Conservation (phyloP, 2,797 vertebrate genomes). For the Betta splendens region DNA sequence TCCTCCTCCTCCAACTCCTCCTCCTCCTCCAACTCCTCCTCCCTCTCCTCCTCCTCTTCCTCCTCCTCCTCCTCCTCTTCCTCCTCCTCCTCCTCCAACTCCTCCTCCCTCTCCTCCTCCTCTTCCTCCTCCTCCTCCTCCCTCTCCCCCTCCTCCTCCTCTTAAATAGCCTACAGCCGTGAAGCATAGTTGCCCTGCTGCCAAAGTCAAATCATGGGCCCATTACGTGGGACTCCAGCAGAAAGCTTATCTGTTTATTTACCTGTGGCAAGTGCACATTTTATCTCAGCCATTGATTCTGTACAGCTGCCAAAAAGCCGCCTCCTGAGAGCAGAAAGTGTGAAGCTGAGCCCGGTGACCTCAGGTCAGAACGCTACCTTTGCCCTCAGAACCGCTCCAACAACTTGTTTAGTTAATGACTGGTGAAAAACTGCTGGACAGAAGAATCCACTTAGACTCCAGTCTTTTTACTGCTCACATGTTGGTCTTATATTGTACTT, state of each 20-base stretch:
- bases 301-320: conserved; percentile 70
- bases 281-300: conserved; percentile 79
- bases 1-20: conserved; percentile 19
- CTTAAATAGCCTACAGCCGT: conserved; percentile 35
- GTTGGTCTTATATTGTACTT: too few species aligned
- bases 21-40: too few species aligned
- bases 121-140: conserved; percentile 8
- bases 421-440: conserved; percentile 6
- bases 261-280: conserved; percentile 63
- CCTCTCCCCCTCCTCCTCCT: neutral
- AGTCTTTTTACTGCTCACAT: too few species aligned
- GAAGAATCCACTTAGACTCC: neutral
- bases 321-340: conserved; percentile 14
- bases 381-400: conserved; percentile 1
- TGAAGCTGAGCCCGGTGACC: conserved; percentile 2
- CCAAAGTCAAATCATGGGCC: conserved; percentile 65
- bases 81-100: conserved; percentile 1
- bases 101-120: neutral
- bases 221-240: conserved; percentile 47
- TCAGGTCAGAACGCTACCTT: conserved; percentile 7
- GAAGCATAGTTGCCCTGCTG: conserved; percentile 39
- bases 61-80: conserved; percentile 13
- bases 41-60: conserved; percentile 8
- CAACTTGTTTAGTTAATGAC: conserved; percentile 40
- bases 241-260: conserved; percentile 72